Conservation (phyloP, 2,113 vertebrate genomes). For the Prietella phreatophila region DNA sequence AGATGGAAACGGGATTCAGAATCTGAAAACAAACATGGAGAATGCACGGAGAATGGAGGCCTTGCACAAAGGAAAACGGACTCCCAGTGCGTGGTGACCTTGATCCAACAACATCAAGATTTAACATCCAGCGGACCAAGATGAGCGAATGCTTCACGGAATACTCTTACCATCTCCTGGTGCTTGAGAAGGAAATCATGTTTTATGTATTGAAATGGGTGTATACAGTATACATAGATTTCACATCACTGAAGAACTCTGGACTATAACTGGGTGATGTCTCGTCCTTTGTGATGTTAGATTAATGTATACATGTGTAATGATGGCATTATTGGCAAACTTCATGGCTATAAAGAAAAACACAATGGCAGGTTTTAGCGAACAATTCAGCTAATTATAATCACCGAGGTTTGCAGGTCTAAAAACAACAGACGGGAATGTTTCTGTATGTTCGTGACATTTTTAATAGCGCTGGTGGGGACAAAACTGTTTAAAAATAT, state of each 20-base stretch:
- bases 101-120: constrained; percentile 64
- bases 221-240: constrained; percentile 58
- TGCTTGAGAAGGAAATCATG: constrained; percentile 64
- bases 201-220: constrained; percentile 69
- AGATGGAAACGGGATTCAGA: constrained; percentile 92
- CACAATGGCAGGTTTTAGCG: constrained; percentile 14
- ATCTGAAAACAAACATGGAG: constrained; percentile 90
- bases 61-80: constrained; percentile 35
- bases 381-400: background rate
- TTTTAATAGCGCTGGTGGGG: constrained; percentile 9
- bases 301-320: background rate
- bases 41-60: constrained; percentile 59
- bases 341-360: background rate
- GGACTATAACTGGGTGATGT: constrained; percentile 63
- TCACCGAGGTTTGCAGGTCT: background rate
- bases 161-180: constrained; percentile 53
- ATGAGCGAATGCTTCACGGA: constrained; percentile 66
- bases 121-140: constrained; percentile 62
- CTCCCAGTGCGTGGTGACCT: constrained; percentile 63
- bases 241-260: constrained; percentile 60
- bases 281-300: constrained; percentile 43
- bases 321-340: background rate
- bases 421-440: background rate
- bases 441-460: constrained; percentile 25
- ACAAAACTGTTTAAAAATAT: background rate